Conservation (phyloP, 2,888 invertebrate genomes). For the Amaurobius ferox region DNA sequence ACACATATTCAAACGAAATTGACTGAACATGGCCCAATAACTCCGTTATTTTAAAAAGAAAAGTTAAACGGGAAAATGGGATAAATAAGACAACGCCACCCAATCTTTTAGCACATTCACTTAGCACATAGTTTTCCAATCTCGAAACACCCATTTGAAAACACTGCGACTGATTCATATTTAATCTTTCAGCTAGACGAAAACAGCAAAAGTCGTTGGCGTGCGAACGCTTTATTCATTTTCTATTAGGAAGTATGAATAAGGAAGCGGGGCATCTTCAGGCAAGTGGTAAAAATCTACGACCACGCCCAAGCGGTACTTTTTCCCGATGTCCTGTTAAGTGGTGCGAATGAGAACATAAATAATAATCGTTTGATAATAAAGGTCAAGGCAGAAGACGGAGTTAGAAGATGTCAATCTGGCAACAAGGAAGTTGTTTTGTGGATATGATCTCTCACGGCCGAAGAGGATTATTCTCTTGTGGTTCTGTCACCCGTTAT, state of each 20-base stretch:
- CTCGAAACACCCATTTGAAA: no score
- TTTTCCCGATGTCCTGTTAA: background rate
- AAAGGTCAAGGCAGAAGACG: constrained; percentile 1
- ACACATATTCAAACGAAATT: no score
- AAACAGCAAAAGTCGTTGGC: background rate
- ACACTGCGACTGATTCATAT: no score
- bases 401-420: constrained; percentile 1
- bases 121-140: no score
- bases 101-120: no score
- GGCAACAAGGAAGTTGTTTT: constrained; percentile 6
- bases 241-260: background rate
- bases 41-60: no score
- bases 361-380: background rate
- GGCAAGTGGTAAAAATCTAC: background rate
- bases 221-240: background rate
- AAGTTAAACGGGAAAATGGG: no score
- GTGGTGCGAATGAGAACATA: background rate
- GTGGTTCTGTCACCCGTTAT: background rate
- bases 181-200: background rate
- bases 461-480: background rate
- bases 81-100: no score
- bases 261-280: background rate
- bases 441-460: constrained; percentile 7
- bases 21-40: no score
- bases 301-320: constrained; percentile 3